These are phyloP conservation scores for Trichogramma dendrolimi DNA, from an alignment of 2,888 invertebrate genomes.

Conservation along the genomic window DNA sequence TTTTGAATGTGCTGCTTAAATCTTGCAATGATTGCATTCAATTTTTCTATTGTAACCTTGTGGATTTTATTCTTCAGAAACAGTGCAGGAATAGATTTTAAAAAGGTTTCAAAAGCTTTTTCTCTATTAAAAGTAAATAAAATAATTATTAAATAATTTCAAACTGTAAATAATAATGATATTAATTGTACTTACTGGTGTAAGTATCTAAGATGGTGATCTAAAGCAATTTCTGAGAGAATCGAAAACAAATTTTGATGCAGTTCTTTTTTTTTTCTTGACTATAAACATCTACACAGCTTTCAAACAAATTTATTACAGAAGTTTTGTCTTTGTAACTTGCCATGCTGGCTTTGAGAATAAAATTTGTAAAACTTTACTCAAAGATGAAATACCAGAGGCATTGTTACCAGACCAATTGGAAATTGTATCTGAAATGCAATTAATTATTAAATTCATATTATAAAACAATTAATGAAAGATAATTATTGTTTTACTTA, in stretches of 20 bases:
- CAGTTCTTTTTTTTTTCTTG: constrained; percentile 36
- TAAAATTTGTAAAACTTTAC: constrained; percentile 38
- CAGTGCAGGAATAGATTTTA: constrained; percentile 40
- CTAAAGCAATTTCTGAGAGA: constrained; percentile 53
- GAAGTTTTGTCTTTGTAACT: constrained; percentile 40
- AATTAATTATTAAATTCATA: constrained; percentile 3
- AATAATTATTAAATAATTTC: constrained; percentile 8
- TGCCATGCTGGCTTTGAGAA: constrained; percentile 40
- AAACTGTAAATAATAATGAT: background rate
- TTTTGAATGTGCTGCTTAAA: constrained; percentile 41
- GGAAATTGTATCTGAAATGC: constrained; percentile 37
- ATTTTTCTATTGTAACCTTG: constrained; percentile 42
- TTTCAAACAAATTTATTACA: constrained; percentile 37
- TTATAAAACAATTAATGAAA: background rate
- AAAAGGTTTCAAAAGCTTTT: constrained; percentile 39
- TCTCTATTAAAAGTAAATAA: constrained; percentile 35
- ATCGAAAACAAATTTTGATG: constrained; percentile 51
- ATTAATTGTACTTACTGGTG: constrained; percentile 41
- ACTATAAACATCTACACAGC: constrained; percentile 35
- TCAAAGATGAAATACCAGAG: constrained; percentile 34
- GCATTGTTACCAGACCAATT: constrained; percentile 36
- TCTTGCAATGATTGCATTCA: constrained; percentile 42
- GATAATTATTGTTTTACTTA: constrained; percentile 36
- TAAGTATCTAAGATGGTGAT: constrained; percentile 46
- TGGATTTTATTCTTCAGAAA: constrained; percentile 39